Conservation (phyloP, 2,888 invertebrate species). For the Cotesia congregata region DNA sequence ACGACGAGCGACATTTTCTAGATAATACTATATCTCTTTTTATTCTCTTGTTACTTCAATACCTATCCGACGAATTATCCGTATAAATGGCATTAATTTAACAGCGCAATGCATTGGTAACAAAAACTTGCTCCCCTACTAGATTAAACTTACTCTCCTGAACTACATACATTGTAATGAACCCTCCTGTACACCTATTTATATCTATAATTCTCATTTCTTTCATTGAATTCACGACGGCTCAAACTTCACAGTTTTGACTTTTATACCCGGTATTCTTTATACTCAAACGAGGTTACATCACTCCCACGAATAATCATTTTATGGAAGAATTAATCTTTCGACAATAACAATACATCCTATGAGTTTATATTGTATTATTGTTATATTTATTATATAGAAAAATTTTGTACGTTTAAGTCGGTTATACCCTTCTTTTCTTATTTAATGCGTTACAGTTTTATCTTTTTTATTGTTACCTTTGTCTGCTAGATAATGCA, state of each 20-base stretch:
- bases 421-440: not conserved
- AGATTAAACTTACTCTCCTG: not conserved
- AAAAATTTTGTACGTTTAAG: not conserved
- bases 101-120: not conserved
- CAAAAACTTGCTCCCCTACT: not conserved
- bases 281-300: conserved; percentile 9
- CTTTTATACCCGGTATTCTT: conserved; percentile 39
- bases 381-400: not conserved
- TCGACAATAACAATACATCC: not conserved
- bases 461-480: not conserved
- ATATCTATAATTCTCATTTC: not conserved
- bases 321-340: not conserved
- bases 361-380: not conserved
- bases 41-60: conserved; percentile 35
- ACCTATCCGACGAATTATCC: conserved; percentile 35
- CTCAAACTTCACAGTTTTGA: conserved; percentile 27
- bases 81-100: conserved; percentile 28
- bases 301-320: conserved; percentile 4
- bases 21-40: not conserved
- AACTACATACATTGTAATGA: not conserved
- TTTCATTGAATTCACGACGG: conserved; percentile 6
- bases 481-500: not conserved
- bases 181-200: not conserved
- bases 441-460: not conserved
- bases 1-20: conserved; percentile 4